These are phyloP conservation scores for Pontoporia blainvillei DNA, from an alignment of 2,113 vertebrate species.

Conservation along the genomic window DNA sequence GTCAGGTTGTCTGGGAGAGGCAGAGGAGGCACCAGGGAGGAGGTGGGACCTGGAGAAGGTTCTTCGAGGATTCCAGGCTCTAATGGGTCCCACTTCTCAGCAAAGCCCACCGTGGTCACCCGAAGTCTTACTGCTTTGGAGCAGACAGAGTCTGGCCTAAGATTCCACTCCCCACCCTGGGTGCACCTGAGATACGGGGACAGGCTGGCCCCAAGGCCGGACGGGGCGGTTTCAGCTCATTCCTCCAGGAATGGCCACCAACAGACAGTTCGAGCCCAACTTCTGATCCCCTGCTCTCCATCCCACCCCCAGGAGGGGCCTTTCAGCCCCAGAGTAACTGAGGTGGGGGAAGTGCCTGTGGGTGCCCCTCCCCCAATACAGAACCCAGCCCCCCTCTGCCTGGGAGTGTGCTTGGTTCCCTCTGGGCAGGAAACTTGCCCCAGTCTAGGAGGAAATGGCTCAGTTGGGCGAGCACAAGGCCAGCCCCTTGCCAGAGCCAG, in stretches of 20 bases:
- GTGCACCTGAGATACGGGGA: neutral
- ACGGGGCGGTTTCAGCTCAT: fast-evolving
- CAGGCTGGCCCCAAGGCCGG: neutral
- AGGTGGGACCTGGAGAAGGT: neutral
- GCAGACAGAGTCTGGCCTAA: neutral
- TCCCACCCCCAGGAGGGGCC: neutral
- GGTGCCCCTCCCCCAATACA: neutral
- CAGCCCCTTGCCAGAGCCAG: conserved; percentile 41
- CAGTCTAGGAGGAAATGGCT: conserved; percentile 44
- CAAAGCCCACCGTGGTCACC: neutral
- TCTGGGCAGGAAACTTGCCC: conserved; percentile 16
- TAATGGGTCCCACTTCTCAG: neutral
- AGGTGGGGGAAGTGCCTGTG: neutral
- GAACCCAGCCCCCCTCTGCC: neutral
- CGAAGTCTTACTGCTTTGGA: fast-evolving
- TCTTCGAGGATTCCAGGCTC: neutral
- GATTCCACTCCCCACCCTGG: too few relatives aligned
- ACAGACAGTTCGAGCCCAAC: neutral
- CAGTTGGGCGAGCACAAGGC: conserved; percentile 20
- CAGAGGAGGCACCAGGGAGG: neutral
- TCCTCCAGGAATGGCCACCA: neutral
- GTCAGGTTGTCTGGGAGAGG: too few relatives aligned
- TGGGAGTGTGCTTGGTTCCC: neutral
- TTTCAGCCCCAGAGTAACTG: neutral
- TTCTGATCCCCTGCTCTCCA: neutral